A percentile compares a stretch with the other conserved stretches of the same genome.
phyloP scores from a whole-genome alignment of 2,113 vertebrate species.

The Psettodes erumei region DNA sequence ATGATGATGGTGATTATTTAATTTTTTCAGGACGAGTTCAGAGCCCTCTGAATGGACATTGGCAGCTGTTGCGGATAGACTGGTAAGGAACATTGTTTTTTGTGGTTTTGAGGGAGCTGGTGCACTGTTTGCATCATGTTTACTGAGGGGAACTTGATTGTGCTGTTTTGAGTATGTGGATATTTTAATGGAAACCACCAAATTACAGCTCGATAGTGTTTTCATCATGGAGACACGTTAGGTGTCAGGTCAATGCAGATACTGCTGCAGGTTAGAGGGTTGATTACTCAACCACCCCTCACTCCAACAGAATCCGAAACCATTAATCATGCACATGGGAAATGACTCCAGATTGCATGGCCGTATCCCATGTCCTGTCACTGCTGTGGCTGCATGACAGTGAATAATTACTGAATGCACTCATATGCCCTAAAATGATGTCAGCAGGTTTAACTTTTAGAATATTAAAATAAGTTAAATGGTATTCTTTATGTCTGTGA shows the following conservation, averaged over 20 bases:
- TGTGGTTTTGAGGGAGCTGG: not conserved
- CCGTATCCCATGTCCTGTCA: not conserved
- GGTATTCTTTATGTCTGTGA: not conserved
- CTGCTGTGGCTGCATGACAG: not conserved
- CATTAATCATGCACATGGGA: slow-evolving; percentile 13
- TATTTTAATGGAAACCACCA: slow-evolving; percentile 7
- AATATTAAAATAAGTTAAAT: not conserved
- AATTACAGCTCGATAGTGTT: not conserved
- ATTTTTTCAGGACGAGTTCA: slow-evolving; percentile 18
- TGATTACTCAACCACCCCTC: not conserved
- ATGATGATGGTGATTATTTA: slow-evolving; percentile 31
- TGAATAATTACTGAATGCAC: not conserved
- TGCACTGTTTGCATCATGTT: not conserved
- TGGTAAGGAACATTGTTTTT: slow-evolving; percentile 45
- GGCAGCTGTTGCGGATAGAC: slow-evolving; percentile 31
- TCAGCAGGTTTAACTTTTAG: not conserved
- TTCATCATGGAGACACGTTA: not conserved
- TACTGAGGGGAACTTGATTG: not conserved
- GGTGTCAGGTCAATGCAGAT: too few relatives aligned
- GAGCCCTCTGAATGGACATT: slow-evolving; percentile 54
- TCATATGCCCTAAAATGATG: not conserved
- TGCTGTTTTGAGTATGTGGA: not conserved
- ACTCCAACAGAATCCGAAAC: slow-evolving; percentile 19
- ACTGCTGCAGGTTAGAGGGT: not conserved
- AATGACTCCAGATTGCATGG: slow-evolving; percentile 2